Evolutionary conservation across 2,888 invertebrate species (phyloP).

Genomic region (Caenorhabditis panamensis): DNA sequence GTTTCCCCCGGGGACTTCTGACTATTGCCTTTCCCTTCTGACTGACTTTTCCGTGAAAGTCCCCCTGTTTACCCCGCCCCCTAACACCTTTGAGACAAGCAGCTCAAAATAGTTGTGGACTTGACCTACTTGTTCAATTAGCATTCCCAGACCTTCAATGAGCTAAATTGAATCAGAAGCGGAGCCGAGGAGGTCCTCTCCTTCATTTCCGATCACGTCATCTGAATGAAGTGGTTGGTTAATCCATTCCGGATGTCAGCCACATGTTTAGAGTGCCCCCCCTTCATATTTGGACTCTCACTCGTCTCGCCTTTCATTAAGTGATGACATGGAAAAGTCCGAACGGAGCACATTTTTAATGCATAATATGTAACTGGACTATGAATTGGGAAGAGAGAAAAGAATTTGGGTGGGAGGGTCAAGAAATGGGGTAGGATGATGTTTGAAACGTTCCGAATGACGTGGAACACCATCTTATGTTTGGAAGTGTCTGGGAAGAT

Average conservation of each 20-base stretch:
- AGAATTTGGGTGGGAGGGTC: neutral
- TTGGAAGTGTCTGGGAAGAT: no score
- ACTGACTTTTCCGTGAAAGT: neutral
- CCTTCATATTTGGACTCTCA: neutral
- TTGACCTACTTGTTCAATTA: conserved; percentile 1
- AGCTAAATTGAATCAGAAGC: neutral
- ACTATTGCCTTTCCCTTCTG: no score
- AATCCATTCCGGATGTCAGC: conserved; percentile 10
- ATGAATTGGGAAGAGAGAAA: no score
- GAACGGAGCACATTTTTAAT: neutral
- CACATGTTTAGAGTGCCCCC: conserved; percentile 6
- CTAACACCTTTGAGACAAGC: neutral
- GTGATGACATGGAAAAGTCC: neutral
- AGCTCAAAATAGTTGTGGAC: neutral
- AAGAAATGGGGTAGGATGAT: neutral
- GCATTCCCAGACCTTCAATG: neutral
- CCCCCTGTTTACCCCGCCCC: neutral
- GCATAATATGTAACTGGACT: neutral
- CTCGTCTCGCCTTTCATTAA: neutral
- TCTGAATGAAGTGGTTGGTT: conserved; percentile 10
- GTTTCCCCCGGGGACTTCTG: neutral
- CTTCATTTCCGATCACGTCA: conserved; percentile 5
- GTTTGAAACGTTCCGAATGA: conserved; percentile 1
- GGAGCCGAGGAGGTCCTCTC: neutral
- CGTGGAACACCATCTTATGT: neutral